These are phyloP conservation scores for Copidosoma floridanum DNA, from an alignment of 1,140 invertebrate genomes.

Conservation along the genomic window DNA sequence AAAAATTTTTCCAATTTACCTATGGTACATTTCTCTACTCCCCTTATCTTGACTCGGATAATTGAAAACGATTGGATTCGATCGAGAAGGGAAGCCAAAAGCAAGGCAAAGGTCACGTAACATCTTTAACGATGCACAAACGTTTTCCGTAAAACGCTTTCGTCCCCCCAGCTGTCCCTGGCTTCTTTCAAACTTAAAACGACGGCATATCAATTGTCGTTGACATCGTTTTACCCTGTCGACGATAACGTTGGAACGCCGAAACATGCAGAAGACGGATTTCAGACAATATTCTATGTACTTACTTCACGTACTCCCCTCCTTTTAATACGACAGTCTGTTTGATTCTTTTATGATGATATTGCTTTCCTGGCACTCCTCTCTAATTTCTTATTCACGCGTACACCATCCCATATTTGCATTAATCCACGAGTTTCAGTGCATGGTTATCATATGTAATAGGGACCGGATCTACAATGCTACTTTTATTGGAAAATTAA, in stretches of 20 bases:
- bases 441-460: too few species aligned
- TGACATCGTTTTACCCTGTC: constrained; percentile 16
- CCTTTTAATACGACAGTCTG: neutral
- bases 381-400: too few species aligned
- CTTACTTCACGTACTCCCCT: neutral
- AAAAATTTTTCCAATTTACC: too few species aligned
- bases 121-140: constrained; percentile 31
- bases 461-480: too few species aligned
- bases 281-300: too few species aligned
- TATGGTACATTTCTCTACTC: too few species aligned
- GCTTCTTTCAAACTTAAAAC: neutral
- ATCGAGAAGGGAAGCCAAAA: neutral
- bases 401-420: too few species aligned
- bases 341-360: neutral
- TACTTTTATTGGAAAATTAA: too few species aligned
- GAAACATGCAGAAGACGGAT: too few species aligned
- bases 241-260: constrained; percentile 29
- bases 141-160: constrained; percentile 30
- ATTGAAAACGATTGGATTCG: constrained; percentile 1
- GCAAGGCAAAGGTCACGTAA: constrained; percentile 15
- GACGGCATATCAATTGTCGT: constrained; percentile 21
- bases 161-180: neutral
- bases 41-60: too few species aligned
- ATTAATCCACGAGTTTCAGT: too few species aligned
- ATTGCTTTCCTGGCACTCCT: too few species aligned